Percentiles rank a stretch among this genome's conserved stretches.
Conservation (phyloP, 2,888 invertebrate genomes). For the Galerucella nymphaeae region DNA sequence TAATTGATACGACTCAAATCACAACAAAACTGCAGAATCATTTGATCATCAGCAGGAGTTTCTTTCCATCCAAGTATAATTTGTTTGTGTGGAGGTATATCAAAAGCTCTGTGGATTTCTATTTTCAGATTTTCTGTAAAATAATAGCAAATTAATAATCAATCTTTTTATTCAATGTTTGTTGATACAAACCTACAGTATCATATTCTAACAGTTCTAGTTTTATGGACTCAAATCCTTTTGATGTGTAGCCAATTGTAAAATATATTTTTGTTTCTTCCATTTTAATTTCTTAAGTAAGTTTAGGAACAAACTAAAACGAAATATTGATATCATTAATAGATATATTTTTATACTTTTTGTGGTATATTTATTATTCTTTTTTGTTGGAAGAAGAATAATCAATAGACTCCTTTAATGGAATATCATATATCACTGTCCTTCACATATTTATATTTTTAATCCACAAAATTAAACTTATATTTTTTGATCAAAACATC, state of each 20-base stretch:
- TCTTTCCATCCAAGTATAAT: constrained; percentile 46
- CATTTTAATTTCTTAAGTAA: background rate
- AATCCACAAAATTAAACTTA: too few relatives aligned
- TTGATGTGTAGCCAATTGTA: background rate
- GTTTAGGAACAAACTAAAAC: background rate
- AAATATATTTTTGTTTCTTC: background rate
- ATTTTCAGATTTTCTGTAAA: constrained; percentile 70
- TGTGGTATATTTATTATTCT: too few relatives aligned
- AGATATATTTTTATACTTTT: too few relatives aligned
- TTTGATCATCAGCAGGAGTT: constrained; percentile 43
- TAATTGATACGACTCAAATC: constrained; percentile 38
- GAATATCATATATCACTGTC: too few relatives aligned
- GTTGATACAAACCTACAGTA: constrained; percentile 44
- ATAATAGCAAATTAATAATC: background rate
- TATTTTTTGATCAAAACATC: too few relatives aligned
- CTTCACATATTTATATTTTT: too few relatives aligned
- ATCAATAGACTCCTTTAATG: too few relatives aligned
- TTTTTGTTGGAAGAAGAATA: too few relatives aligned
- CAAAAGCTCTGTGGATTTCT: constrained; percentile 39
- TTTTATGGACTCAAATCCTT: background rate
- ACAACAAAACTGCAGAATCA: constrained; percentile 44
- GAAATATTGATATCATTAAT: too few relatives aligned
- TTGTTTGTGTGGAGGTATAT: constrained; percentile 47
- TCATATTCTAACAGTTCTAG: constrained; percentile 43
- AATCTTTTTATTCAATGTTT: constrained; percentile 2